Conservation (phyloP, 2,888 invertebrate species). For the Stramonita haemastoma region DNA sequence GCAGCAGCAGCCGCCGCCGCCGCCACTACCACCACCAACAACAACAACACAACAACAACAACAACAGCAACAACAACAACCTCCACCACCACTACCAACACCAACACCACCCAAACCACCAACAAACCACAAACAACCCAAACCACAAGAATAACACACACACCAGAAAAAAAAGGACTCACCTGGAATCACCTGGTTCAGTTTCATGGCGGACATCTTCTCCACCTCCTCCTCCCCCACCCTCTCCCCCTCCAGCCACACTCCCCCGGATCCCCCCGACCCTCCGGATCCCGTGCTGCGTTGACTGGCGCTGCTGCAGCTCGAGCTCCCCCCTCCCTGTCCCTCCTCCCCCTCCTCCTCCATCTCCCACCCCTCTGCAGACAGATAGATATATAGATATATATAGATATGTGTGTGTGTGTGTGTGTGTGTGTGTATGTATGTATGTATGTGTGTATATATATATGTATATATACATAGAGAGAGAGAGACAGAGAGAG, state of each 20-base stretch:
- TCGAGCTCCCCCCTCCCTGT: conserved; percentile 19
- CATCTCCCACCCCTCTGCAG: neutral
- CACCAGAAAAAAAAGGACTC: neutral
- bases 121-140: no score
- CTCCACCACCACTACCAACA: no score
- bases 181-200: conserved; percentile 38
- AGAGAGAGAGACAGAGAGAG: neutral
- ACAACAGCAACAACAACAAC: neutral
- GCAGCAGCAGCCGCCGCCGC: neutral
- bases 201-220: conserved; percentile 34
- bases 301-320: conserved; percentile 28
- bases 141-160: neutral
- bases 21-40: no score
- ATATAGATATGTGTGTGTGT: neutral
- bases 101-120: no score
- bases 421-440: neutral
- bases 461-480: neutral
- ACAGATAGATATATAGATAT: neutral
- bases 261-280: neutral
- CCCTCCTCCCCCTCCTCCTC: conserved; percentile 17
- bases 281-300: conserved; percentile 10
- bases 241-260: neutral
- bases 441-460: neutral
- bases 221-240: conserved; percentile 34
- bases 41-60: no score